Conservation (phyloP, 2,888 invertebrate genomes). For the Drosophila histrio region DNA sequence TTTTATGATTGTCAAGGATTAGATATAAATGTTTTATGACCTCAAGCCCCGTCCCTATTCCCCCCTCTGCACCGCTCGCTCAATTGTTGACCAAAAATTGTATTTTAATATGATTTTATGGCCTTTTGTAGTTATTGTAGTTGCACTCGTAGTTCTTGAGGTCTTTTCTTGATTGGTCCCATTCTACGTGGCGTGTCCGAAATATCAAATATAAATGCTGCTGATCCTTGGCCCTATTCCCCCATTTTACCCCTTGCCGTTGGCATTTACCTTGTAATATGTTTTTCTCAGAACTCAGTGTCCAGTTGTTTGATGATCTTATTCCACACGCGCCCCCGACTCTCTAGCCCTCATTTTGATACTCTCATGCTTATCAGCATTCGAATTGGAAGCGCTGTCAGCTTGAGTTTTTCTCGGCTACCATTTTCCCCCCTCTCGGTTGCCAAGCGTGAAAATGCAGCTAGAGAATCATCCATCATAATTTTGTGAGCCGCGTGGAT, state of each 20-base stretch:
- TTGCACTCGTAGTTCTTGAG: conserved; percentile 29
- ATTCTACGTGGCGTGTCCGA: conserved; percentile 62
- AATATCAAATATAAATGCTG: conserved; percentile 54
- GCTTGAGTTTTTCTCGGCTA: conserved; percentile 56
- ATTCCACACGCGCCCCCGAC: conserved; percentile 53
- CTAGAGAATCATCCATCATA: conserved; percentile 74
- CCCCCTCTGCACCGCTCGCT: background rate
- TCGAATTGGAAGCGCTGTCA: conserved; percentile 65
- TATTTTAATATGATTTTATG: conserved; percentile 81
- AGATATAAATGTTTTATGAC: conserved; percentile 80
- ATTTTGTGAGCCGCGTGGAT: conserved; percentile 75
- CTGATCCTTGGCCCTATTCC: conserved; percentile 39
- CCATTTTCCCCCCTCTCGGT: conserved; percentile 23
- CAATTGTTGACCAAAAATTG: conserved; percentile 67
- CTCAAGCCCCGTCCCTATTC: background rate
- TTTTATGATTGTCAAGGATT: conserved; percentile 81
- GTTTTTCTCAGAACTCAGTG: conserved; percentile 61
- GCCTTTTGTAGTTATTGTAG: conserved; percentile 44
- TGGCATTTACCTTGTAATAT: conserved; percentile 58
- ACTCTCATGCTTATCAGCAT: conserved; percentile 36
- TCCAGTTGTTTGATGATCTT: conserved; percentile 61
- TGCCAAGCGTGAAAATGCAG: conserved; percentile 72
- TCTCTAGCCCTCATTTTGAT: conserved; percentile 8
- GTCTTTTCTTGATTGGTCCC: conserved; percentile 59
- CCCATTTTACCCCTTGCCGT: conserved; percentile 46